phyloP scores from a whole-genome alignment of 2,888 invertebrate genomes.

The Dyspetes luteomarginatus region DNA sequence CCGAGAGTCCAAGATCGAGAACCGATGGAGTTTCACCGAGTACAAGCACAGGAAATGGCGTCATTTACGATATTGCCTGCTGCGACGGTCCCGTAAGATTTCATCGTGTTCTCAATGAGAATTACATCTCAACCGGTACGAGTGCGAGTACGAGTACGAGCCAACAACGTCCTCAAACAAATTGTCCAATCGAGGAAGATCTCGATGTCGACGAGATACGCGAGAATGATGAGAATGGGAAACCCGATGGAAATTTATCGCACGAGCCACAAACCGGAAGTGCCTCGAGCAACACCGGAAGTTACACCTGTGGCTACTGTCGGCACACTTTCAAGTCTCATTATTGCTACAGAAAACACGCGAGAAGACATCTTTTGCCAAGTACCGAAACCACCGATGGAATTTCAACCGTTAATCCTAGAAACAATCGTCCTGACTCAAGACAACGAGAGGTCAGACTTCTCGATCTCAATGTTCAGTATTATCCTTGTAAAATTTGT shows the following conservation, averaged over 20 bases:
- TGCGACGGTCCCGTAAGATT: slow-evolving; percentile 96
- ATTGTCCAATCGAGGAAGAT: slow-evolving; percentile 57
- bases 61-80: slow-evolving; percentile 93
- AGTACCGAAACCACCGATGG: slow-evolving; percentile 62
- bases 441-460: slow-evolving; percentile 86
- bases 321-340: slow-evolving; percentile 93
- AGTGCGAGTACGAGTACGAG: slow-evolving; percentile 59
- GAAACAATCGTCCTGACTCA: slow-evolving; percentile 72
- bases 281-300: slow-evolving; percentile 78
- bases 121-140: slow-evolving; percentile 85
- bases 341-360: slow-evolving; percentile 93
- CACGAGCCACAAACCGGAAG: slow-evolving; percentile 62
- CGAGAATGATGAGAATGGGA: slow-evolving; percentile 78
- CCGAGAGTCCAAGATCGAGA: slow-evolving; percentile 55
- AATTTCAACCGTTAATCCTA: slow-evolving; percentile 21
- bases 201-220: slow-evolving; percentile 60
- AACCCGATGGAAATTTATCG: slow-evolving; percentile 70
- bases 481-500: slow-evolving; percentile 96
- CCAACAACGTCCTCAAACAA: slow-evolving; percentile 27
- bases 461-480: slow-evolving; percentile 92
- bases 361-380: slow-evolving; percentile 84
- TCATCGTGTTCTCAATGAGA: slow-evolving; percentile 92
- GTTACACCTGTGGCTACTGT: slow-evolving; percentile 90
- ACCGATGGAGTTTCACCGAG: slow-evolving; percentile 62
- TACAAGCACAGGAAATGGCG: slow-evolving; percentile 81